phyloP scores from a whole-genome alignment of 2,888 invertebrate species.

The Sminthurinus aureus region DNA sequence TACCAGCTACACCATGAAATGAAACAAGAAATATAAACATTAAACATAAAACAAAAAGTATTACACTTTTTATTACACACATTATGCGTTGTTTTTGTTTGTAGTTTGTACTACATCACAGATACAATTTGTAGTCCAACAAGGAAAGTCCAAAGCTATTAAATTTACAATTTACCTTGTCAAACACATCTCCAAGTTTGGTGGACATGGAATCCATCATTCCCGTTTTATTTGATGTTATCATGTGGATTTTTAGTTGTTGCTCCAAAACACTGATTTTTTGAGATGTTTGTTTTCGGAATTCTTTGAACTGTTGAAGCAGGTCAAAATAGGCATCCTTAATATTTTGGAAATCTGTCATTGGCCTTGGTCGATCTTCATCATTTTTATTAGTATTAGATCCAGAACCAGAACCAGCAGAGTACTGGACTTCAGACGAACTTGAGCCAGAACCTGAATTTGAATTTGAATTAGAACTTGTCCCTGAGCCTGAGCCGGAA shows the following conservation, averaged over 20 bases:
- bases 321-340: conserved; percentile 42
- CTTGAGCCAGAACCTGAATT: neutral
- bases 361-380: conserved; percentile 36
- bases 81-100: neutral
- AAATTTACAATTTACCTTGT: conserved; percentile 29
- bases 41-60: neutral
- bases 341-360: conserved; percentile 42
- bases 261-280: conserved; percentile 24
- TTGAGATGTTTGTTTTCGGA: conserved; percentile 1
- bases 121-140: neutral
- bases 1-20: conserved; percentile 9
- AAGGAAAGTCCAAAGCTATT: neutral
- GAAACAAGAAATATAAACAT: neutral
- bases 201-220: conserved; percentile 21
- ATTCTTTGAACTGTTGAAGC: conserved; percentile 38
- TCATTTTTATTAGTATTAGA: conserved; percentile 7
- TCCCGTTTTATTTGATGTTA: neutral
- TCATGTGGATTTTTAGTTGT: conserved; percentile 6
- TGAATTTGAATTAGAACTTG: neutral
- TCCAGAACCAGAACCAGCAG: neutral
- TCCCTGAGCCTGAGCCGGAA: neutral
- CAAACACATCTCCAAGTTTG: conserved; percentile 20
- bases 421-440: neutral
- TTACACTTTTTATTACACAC: neutral
- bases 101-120: neutral